Base-by-base conservation (phyloP, 2,113 vertebrate species). In the Danionella cerebrum region DNA sequence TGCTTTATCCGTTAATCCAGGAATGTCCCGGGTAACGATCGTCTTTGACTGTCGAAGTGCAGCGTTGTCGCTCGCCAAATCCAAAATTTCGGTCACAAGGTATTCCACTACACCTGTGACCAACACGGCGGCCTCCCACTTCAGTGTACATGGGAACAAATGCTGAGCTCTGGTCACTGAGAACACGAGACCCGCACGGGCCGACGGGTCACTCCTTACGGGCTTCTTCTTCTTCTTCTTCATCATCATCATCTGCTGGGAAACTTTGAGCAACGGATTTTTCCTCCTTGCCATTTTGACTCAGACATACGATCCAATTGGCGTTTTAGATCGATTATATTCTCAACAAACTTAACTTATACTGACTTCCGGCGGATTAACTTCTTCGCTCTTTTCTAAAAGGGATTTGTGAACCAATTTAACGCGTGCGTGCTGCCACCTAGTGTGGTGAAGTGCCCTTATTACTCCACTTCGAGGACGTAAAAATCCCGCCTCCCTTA, bases 91-190 rank as follows among this genome's bases (percentile, higher is more conserved):
- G 36, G 18, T 6, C 33, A 69, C 67, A 7, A 69, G 67, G 12
- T 39, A 69, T 25, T 69, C 55, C 55, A 69, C 12, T 16, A 52
- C 55, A n/a, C 35, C 45, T 11, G 45, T 19, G 14, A 69, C 12
- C 29, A 69, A 69, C 16, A 69, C 54, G 13, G 55, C 24, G n/a
- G 45, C 67, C 31, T 57, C 35, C 18, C 3, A 8, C 3, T 7
- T 18, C 2, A 69, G 5, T 5, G 5, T 8, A 10, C 16, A 4
- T 22, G 16, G 4, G 36, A 69, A 33, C 1, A 13, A 19, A 18
- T 21, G 24, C 24, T 41, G 24, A 11, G 60, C n/a, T 2, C 3
- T 19, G 10, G 18, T 0, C 7, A 60, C 25, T 3, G 55, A 24
- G 33, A 69, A 69, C 18, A 60, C 45, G 25, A 60, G 35, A 27